Evolutionary conservation across 2,888 invertebrate species (phyloP).

Genomic region (Protophormia terraenovae): DNA sequence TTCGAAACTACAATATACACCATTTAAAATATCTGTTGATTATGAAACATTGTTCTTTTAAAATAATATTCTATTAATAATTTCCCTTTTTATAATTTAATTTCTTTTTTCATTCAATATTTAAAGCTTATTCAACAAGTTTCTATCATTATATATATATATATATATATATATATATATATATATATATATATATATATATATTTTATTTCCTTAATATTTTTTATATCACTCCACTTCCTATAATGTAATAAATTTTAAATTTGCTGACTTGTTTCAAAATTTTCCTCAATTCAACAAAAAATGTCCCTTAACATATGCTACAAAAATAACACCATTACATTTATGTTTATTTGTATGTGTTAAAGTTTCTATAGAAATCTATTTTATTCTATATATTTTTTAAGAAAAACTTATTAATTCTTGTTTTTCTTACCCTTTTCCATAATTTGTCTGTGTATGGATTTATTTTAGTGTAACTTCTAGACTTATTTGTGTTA

Average conservation of each 20-base stretch:
- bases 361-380: background rate
- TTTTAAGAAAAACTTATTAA: constrained; percentile 6
- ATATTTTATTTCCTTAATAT: background rate
- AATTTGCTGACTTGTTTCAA: constrained; percentile 8
- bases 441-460: background rate
- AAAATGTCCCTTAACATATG: constrained; percentile 6
- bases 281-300: background rate
- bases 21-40: too few relatives aligned
- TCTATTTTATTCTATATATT: too few relatives aligned
- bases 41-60: background rate
- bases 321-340: background rate
- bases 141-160: background rate
- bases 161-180: too few relatives aligned
- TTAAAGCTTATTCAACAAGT: background rate
- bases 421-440: background rate
- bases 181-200: too few relatives aligned
- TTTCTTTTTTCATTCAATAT: background rate
- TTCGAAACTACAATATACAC: too few relatives aligned
- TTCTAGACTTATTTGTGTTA: background rate
- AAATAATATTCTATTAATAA: background rate
- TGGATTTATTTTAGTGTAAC: background rate
- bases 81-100: background rate
- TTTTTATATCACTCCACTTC: background rate
- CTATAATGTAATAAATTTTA: background rate
- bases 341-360: background rate